phyloP scores from a whole-genome alignment of 1,140 invertebrate genomes.

The Drosophila tristis region DNA sequence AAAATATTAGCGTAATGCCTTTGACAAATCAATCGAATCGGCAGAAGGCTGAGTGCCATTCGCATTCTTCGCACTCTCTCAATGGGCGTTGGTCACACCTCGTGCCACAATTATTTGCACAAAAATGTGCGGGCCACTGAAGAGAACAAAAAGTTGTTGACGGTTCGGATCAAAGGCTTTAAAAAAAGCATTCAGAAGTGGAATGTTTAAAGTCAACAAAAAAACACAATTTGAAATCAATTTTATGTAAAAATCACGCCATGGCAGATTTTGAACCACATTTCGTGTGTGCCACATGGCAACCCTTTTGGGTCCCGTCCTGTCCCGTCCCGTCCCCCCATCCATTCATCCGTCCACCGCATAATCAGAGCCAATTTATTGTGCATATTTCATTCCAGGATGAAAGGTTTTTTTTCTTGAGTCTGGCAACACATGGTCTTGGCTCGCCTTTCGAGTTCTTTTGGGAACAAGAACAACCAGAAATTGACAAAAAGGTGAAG shows the following conservation, averaged over 20 bases:
- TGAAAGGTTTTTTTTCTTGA: not conserved
- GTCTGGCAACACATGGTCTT: conserved; percentile 13
- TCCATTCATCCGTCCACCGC: not conserved
- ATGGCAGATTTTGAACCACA: conserved; percentile 10
- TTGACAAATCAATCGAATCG: conserved; percentile 71
- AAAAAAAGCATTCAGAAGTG: conserved; percentile 35
- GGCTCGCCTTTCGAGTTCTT: too few species aligned
- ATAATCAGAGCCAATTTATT: conserved; percentile 25
- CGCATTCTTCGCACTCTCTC: conserved; percentile 25
- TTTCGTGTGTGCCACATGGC: conserved; percentile 2
- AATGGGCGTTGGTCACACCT: conserved; percentile 54
- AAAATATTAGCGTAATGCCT: conserved; percentile 73
- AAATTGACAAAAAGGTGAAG: too few species aligned
- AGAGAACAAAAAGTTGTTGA: conserved; percentile 52
- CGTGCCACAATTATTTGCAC: conserved; percentile 41
- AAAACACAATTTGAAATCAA: conserved; percentile 34
- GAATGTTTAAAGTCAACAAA: conserved; percentile 18
- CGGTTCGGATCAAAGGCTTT: conserved; percentile 63
- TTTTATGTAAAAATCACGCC: conserved; percentile 1
- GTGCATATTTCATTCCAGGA: conserved; percentile 18
- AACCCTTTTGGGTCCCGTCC: conserved; percentile 11
- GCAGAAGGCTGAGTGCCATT: conserved; percentile 62
- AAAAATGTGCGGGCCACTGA: conserved; percentile 15
- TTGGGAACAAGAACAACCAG: too few species aligned
- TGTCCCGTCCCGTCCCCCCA: too few species aligned